Conservation (phyloP, 2,888 invertebrate genomes). For the Celastrina argiolus region DNA sequence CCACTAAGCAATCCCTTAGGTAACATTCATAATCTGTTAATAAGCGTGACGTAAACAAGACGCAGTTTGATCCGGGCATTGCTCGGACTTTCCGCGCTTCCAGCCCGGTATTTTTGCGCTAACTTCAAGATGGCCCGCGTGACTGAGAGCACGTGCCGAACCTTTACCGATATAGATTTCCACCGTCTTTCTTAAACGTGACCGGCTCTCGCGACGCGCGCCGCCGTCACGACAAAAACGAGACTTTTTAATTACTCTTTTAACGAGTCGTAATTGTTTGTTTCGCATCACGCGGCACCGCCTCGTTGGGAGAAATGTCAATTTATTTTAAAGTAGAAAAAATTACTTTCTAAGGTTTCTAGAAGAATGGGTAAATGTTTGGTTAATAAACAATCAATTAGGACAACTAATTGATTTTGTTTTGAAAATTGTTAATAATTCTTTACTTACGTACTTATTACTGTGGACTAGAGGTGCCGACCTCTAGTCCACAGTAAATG, state of each 20-base stretch:
- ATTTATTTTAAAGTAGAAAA: not conserved
- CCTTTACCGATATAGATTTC: constrained; percentile 25
- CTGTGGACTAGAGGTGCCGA: no score
- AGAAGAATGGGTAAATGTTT: no score
- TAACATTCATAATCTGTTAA: not conserved
- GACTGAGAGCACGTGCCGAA: constrained; percentile 32
- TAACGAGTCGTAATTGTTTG: not conserved
- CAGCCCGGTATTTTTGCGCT: not conserved
- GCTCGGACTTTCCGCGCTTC: not conserved
- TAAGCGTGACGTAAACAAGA: not conserved
- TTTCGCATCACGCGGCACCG: not conserved
- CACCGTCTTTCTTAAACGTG: not conserved
- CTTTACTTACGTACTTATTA: no score
- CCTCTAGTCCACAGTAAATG: no score
- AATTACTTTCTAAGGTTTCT: not conserved
- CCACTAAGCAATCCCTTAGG: not conserved
- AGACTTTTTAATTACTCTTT: constrained; percentile 17
- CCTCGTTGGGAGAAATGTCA: not conserved
- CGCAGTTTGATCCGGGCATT: not conserved
- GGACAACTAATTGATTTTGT: not conserved
- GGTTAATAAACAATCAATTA: not conserved
- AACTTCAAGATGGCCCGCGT: constrained; percentile 25
- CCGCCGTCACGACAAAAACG: constrained; percentile 1
- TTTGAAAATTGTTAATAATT: no score
- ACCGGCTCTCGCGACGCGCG: not conserved